Evolutionary conservation across 2,888 invertebrate genomes (phyloP), one percentile per base, ranked within the genome.

Genomic region (Dinocampus coccinellae): DNA sequence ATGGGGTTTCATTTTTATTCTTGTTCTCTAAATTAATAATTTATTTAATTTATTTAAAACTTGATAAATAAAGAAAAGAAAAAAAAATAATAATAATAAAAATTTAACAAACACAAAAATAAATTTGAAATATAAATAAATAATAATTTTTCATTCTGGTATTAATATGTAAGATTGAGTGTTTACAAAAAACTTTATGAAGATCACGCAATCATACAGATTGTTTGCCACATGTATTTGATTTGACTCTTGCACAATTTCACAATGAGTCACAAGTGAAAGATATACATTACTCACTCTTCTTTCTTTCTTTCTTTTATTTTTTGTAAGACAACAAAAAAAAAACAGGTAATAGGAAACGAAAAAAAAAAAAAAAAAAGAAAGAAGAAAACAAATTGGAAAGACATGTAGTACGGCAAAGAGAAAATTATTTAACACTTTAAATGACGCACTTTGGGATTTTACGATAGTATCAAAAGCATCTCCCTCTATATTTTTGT

Each of bases 11-110:
- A 9, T 16, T 6, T 6, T 6, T 16, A 1, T 26, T 57, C 57
- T 26, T 13, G 13, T 26, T 26, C 13, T n/a, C n/a, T 1, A 26
- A 57, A 24, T 26, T 29, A 57, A 26, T 26, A n/a, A 57, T 26
- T 57, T 68, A 64, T 60, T 72, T 67, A 72, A 69, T 73, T 63
- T 69, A 62, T 24, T 69, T 62, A n/a, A 10, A 42, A 22, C 53
- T 64, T 66, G 62, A 71, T 70, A 55, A 64, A 68, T 68, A 73
- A 68, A 70, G 65, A 72, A 63, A n/a, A 26, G 11, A 22, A 57
- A 26, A 57, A 57, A 57, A n/a, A 6, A 26, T 16, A n/a, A 7
- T 7, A 57, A 57, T 11, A 4, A 57, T 24, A 26, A 29, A 16
- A 47, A 16, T 3, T 16, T 6, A 47, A 47, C 3, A 29, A 29